A percentile compares a stretch with the other conserved stretches of the same genome.
Conservation (phyloP, 2,888 invertebrate genomes). For the Microchrysa polita region DNA sequence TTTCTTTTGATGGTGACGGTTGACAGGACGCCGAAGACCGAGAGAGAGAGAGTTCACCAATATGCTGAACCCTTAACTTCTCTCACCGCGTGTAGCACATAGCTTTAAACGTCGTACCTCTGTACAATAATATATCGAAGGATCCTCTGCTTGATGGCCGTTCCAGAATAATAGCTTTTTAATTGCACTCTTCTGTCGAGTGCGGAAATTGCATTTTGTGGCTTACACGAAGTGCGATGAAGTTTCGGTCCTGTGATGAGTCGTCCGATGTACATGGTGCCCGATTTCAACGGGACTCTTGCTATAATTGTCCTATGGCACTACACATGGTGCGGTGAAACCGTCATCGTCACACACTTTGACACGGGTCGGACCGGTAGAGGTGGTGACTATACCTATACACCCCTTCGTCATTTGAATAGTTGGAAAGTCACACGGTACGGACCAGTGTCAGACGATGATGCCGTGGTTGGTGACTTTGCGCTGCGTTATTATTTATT, state of each 20-base stretch:
- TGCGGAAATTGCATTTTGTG: constrained; percentile 48
- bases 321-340: too few relatives aligned
- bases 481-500: constrained; percentile 22
- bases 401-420: not conserved
- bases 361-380: not conserved
- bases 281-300: not conserved
- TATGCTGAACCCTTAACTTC: not conserved
- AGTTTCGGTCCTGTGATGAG: constrained; percentile 27
- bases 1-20: constrained; percentile 8
- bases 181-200: constrained; percentile 44
- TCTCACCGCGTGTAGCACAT: not conserved
- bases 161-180: constrained; percentile 49
- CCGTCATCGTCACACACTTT: not conserved
- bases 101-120: not conserved
- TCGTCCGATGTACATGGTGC: not conserved
- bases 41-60: too few relatives aligned
- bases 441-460: constrained; percentile 6
- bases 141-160: constrained; percentile 23
- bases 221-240: too few relatives aligned
- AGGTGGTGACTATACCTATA: not conserved
- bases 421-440: not conserved
- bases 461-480: constrained; percentile 3
- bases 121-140: not conserved
- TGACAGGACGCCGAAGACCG: not conserved
- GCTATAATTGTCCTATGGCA: too few relatives aligned